Evolutionary conservation across 1,140 invertebrate genomes (phyloP), one percentile per base, ranked within the genome.

Genomic region (Papilio polytes): DNA sequence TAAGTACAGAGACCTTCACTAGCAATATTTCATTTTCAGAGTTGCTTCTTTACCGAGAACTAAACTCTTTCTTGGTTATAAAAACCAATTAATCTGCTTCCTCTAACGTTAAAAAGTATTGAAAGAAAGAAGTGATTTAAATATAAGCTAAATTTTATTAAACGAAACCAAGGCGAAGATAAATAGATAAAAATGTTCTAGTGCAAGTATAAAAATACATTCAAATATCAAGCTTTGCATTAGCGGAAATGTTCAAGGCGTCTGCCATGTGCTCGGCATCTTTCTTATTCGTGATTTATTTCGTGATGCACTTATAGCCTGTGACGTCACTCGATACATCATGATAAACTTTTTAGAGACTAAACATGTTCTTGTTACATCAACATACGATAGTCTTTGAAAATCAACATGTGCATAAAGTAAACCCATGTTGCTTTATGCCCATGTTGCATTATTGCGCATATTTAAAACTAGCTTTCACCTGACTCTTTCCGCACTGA

Each of bases 221-320:
- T 63, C 22, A 3, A 26, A 22, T 63, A 63, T 66, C 36, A 66
- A 66, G 63, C 63, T 66, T 66, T 66, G 26, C 63, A 66, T 66
- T 26, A 31, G 13, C 63, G 22, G 26, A 66, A 31, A 66, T 31
- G 4, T 66, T 26, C 63, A 31, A 66, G 63, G 22, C 26, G 63
- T 13, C 22, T 26, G 22, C 63, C 63, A 66, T 66, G 63, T 66
- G 63, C 10, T 26, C 63, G 63, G 26, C 22, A 66, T 66, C 63
- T 66, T 31, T 66, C 26, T 66, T 26, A 66, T 31, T 31, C 63
- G 22, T n/a, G 63, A 66, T 66, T 46, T 46, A 12, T 46, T 46
- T 26, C 44, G 10, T 46, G 44, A 9, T 46, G 22, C 63, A 66
- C 63, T 66, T 31, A 63, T 66, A 66, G 22, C 31, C 1, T 63